phyloP scores from a whole-genome alignment of 2,113 vertebrate genomes.

The Phylloscopus trochiloides region DNA sequence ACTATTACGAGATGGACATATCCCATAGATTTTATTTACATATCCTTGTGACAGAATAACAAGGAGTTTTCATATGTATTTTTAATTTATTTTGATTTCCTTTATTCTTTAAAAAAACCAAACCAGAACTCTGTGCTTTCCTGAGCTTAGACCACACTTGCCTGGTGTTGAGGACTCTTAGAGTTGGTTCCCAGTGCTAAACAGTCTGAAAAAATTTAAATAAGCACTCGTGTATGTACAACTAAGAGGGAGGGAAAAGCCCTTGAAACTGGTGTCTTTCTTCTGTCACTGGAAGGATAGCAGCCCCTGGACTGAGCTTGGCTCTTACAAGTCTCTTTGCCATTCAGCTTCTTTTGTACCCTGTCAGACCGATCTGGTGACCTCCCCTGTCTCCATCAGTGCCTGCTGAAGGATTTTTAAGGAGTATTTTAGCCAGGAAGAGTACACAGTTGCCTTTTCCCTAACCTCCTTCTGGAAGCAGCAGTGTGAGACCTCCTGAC shows the following conservation, averaged over 20 bases:
- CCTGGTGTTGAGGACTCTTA: not conserved
- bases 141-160: not conserved
- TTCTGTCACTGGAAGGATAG: not conserved
- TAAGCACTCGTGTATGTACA: accelerated
- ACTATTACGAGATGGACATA: slow-evolving; percentile 54
- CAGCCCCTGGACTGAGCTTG: not conserved
- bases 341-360: not conserved
- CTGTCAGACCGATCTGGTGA: too few relatives aligned
- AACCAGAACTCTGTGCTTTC: not conserved
- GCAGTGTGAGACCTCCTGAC: not conserved
- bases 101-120: not conserved
- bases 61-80: slow-evolving; percentile 65
- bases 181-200: not conserved
- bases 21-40: slow-evolving; percentile 77
- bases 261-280: not conserved
- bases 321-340: not conserved
- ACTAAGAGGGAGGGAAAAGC: not conserved
- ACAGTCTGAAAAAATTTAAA: not conserved
- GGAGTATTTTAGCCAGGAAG: not conserved
- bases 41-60: slow-evolving; percentile 72
- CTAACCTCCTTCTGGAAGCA: not conserved
- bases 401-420: not conserved
- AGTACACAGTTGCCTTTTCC: not conserved
- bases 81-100: slow-evolving; percentile 62
- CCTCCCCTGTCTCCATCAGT: not conserved